Conservation (phyloP, 2,797 vertebrate genomes). For the Sebastes kiyomatsui region DNA sequence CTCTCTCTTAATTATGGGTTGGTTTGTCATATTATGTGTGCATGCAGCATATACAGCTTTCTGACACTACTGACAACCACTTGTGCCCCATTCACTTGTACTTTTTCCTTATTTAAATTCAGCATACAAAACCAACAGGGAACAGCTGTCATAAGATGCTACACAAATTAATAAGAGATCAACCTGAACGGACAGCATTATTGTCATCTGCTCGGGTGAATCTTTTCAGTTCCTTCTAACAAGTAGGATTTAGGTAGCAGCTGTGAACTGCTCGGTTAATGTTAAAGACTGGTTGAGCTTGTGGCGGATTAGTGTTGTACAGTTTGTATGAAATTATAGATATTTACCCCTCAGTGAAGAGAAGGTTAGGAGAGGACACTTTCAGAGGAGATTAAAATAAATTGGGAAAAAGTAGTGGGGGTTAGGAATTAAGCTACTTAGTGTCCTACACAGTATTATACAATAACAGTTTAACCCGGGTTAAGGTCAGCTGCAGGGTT, state of each 20-base stretch:
- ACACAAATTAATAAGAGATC: background rate
- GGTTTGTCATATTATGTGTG: background rate
- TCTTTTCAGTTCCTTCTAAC: background rate
- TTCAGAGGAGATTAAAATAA: constrained; percentile 25
- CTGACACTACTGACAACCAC: background rate
- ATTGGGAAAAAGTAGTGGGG: background rate
- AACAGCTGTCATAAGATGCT: background rate
- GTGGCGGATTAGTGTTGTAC: constrained; percentile 24
- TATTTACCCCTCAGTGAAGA: constrained; percentile 7
- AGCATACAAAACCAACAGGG: background rate
- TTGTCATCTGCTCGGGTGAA: constrained; percentile 2
- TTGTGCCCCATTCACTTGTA: background rate
- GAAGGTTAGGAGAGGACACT: constrained; percentile 30
- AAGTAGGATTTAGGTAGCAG: constrained; percentile 4
- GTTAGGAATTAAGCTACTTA: constrained; percentile 22
- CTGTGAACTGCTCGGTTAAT: constrained; percentile 4
- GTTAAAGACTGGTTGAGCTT: background rate
- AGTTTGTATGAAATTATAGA: constrained; percentile 24
- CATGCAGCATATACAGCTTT: background rate
- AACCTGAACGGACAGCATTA: background rate
- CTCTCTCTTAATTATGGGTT: background rate
- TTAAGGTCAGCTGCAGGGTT: background rate
- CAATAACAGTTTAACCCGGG: background rate
- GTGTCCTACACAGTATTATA: background rate
- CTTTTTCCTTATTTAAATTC: background rate